Evolutionary conservation across 2,888 invertebrate genomes (phyloP), one percentile per base, ranked within the genome.

Genomic region (Hyposoter didymator): DNA sequence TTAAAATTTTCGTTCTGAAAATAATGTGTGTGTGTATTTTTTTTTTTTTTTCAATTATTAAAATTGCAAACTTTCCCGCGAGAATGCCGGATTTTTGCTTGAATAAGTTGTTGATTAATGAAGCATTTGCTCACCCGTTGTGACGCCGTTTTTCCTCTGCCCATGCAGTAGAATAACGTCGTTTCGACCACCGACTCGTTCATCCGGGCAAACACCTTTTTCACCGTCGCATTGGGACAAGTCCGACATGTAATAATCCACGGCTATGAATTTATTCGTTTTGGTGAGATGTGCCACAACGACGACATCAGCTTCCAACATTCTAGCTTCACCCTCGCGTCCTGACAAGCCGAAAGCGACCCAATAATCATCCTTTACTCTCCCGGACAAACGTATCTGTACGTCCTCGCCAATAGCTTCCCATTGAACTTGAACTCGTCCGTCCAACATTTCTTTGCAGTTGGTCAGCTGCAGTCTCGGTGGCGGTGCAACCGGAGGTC

Each of bases 281-380:
- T 92, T 94, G 39, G 92, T 95, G 90, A 97, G 96, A 92, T 96
- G 97, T 90, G 96, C 98, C 2, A 97, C 97, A 1, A 98, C 97
- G 0, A 96, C 97, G 5, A 98, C 97, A 90, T 98, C 98, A 0
- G 97, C 97, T 12, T 97, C 98, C 66, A 94, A 94, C 98, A 98
- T 98, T 92, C 96, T 96, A 0, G 97, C 94, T 47, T 95, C 94
- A 17, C 96, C 97, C 90, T 97, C 96, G 55, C 96, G 96, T 0
- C 98, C 98, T 1, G 98, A 98, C 55, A 98, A 94, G 0, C 98
- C 98, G 89, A 98, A 98, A 0, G 98, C 97, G 95, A 98, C 97
- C 94, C 98, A 98, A 92, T 98, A 97, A 91, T 98, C 97, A 90
- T 97, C 97, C 39, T 95, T 95, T 47, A 98, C 97, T 47, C 96